Percentiles rank a stretch among this genome's conserved stretches.
Evolutionary conservation across 2,797 vertebrate genomes (phyloP).

Genomic region (Philypnodon macrostomus): DNA sequence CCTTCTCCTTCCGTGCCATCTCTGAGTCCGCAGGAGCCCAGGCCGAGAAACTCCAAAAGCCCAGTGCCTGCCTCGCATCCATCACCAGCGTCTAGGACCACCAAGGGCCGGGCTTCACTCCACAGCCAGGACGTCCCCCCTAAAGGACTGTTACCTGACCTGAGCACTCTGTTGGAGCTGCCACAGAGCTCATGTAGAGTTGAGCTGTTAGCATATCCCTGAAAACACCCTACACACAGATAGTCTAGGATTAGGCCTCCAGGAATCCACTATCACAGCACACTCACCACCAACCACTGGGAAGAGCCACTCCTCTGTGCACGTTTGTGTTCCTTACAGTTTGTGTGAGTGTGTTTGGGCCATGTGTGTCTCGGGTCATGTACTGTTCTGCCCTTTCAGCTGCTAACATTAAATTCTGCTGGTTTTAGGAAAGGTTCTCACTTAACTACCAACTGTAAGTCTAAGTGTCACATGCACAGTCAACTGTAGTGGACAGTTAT

Average conservation of each 20-base stretch:
- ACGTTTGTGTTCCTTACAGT: constrained; percentile 52
- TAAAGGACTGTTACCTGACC: constrained; percentile 50
- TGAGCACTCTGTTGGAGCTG: constrained; percentile 40
- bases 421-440: constrained; percentile 32
- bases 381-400: constrained; percentile 51
- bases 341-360: constrained; percentile 23
- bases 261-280: constrained; percentile 64
- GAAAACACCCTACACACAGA: constrained; percentile 33
- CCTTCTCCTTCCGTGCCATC: constrained; percentile 88
- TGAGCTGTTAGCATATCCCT: constrained; percentile 38
- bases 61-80: constrained; percentile 93
- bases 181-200: constrained; percentile 36
- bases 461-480: background rate
- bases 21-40: constrained; percentile 85
- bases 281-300: constrained; percentile 55
- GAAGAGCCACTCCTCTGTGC: constrained; percentile 56
- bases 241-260: constrained; percentile 85
- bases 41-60: constrained; percentile 95
- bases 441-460: constrained; percentile 10
- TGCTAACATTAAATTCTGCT: constrained; percentile 40
- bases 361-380: constrained; percentile 64
- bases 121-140: constrained; percentile 3
- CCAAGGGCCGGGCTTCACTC: constrained; percentile 7
- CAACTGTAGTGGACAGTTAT: background rate
- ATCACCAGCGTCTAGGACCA: constrained; percentile 89